These are phyloP conservation scores for Galerucella pusilla DNA, from an alignment of 2,888 invertebrate genomes.

Conservation along the genomic window DNA sequence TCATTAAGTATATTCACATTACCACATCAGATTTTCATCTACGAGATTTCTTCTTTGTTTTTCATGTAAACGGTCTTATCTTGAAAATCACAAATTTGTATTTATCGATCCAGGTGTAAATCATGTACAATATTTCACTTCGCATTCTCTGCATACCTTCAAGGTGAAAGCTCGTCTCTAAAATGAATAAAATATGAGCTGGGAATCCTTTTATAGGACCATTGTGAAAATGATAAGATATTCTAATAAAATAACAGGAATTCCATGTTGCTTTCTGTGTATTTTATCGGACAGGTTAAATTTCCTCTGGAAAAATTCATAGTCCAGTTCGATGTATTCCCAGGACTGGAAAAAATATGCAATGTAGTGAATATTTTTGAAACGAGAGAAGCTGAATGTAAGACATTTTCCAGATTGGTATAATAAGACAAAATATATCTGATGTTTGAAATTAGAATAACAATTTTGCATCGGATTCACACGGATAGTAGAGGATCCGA, in stretches of 20 bases:
- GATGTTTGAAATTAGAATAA: too few relatives aligned
- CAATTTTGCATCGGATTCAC: too few relatives aligned
- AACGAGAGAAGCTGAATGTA: too few relatives aligned
- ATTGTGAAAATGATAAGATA: constrained; percentile 7
- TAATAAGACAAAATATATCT: too few relatives aligned
- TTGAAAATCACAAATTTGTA: not conserved
- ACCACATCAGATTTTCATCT: too few relatives aligned
- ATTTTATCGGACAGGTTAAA: not conserved
- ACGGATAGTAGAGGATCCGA: too few relatives aligned
- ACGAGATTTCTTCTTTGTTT: too few relatives aligned
- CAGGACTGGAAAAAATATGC: too few relatives aligned
- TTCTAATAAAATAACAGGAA: constrained; percentile 21
- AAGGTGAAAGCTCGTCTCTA: not conserved
- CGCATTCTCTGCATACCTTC: not conserved
- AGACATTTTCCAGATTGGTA: too few relatives aligned
- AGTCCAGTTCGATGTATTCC: not conserved
- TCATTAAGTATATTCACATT: too few relatives aligned
- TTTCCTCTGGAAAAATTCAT: not conserved
- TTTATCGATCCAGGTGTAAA: not conserved
- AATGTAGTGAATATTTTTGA: too few relatives aligned
- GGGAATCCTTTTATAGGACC: constrained; percentile 18
- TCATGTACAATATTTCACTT: not conserved
- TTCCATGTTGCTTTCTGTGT: constrained; percentile 4
- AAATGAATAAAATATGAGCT: constrained; percentile 4
- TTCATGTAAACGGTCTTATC: too few relatives aligned